Conservation (phyloP, 2,888 invertebrate genomes). For the Plagodis dolabraria region DNA sequence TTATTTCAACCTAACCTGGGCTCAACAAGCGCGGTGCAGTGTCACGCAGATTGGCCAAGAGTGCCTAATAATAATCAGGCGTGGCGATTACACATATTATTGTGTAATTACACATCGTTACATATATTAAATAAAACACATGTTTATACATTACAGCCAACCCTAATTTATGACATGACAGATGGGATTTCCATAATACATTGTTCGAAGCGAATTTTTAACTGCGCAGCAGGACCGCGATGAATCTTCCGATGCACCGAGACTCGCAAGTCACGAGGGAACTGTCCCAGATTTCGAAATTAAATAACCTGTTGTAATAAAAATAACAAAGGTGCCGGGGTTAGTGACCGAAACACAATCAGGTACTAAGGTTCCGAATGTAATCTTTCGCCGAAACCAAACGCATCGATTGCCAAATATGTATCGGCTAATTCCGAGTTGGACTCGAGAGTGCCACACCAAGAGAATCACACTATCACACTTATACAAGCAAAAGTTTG, state of each 20-base stretch:
- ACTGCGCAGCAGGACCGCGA: slow-evolving; percentile 15
- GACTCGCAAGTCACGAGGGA: slow-evolving; percentile 32
- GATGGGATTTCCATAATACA: not conserved
- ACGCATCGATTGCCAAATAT: slow-evolving; percentile 77
- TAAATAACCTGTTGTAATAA: slow-evolving; percentile 61
- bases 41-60: too few species aligned
- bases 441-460: too few species aligned
- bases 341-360: slow-evolving; percentile 80
- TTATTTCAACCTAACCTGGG: too few species aligned
- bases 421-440: slow-evolving; percentile 10
- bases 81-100: too few species aligned
- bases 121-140: too few species aligned
- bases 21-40: too few species aligned
- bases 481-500: too few species aligned
- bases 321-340: slow-evolving; percentile 64
- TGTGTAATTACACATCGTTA: too few species aligned
- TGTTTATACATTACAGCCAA: not conserved
- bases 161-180: slow-evolving; percentile 2
- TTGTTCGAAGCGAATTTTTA: slow-evolving; percentile 7
- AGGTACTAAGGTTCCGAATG: slow-evolving; percentile 76
- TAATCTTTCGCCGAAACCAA: slow-evolving; percentile 78
- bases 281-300: slow-evolving; percentile 58
- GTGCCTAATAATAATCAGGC: too few species aligned
- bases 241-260: slow-evolving; percentile 8
- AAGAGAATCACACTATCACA: too few species aligned